Conservation (phyloP, 2,113 vertebrate genomes). For the Tylochromis polylepis region DNA sequence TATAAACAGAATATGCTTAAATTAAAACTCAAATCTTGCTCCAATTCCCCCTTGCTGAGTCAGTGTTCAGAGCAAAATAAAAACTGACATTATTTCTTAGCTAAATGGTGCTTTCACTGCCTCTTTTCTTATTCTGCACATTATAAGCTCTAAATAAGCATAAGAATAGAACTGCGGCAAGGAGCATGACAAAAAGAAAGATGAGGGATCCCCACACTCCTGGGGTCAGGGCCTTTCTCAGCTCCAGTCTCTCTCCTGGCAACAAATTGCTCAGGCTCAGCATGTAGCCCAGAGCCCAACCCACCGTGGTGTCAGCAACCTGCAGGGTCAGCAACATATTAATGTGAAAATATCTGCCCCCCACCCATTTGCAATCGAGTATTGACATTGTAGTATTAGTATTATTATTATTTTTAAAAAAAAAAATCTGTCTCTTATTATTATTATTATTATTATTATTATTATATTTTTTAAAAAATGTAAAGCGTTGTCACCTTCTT, state of each 20-base stretch:
- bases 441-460: too few species aligned
- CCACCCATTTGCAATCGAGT: not conserved
- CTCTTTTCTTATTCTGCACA: constrained; percentile 32
- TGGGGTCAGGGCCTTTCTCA: constrained; percentile 56
- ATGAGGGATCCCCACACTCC: constrained; percentile 72
- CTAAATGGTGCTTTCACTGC: constrained; percentile 41
- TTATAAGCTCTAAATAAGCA: not conserved
- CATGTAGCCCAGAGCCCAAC: constrained; percentile 95
- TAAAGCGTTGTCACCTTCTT: constrained; percentile 68
- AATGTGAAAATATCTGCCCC: not conserved
- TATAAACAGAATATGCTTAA: not conserved
- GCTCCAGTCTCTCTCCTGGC: constrained; percentile 53
- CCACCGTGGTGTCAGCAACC: constrained; percentile 73
- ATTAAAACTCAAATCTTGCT: not conserved
- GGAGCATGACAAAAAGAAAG: constrained; percentile 61
- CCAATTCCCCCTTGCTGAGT: not conserved
- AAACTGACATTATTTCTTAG: not conserved
- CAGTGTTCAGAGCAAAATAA: not conserved
- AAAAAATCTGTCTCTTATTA: too few species aligned
- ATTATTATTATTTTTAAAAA: too few species aligned
- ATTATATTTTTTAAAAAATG: not conserved
- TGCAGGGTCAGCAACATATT: constrained; percentile 46
- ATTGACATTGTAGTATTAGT: too few species aligned
- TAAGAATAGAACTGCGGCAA: constrained; percentile 33
- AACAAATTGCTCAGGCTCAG: constrained; percentile 84